phyloP scores from a whole-genome alignment of 2,888 invertebrate species.

The Phoenoteleia sp. region DNA sequence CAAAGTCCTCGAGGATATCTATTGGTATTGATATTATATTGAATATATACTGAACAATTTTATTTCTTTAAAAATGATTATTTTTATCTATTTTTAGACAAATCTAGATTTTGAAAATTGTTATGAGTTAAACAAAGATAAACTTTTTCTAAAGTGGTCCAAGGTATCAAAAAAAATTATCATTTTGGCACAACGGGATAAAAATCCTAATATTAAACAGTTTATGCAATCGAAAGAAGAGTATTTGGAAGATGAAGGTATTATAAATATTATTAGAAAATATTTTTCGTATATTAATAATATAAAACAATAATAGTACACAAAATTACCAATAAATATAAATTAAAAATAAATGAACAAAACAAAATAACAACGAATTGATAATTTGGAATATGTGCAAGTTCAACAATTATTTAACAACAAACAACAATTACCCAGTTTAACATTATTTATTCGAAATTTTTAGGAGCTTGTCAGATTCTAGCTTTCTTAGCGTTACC shows the following conservation, averaged over 20 bases:
- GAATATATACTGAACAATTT: background rate
- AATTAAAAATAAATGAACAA: too few species aligned
- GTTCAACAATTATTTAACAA: too few species aligned
- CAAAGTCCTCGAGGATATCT: conserved; percentile 14
- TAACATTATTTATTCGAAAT: background rate
- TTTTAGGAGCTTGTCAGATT: background rate
- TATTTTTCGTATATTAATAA: background rate
- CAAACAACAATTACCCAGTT: too few species aligned
- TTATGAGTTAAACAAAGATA: background rate
- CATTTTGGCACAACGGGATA: background rate
- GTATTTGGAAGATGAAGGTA: too few species aligned
- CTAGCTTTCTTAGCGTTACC: conserved; percentile 2
- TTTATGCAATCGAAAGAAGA: too few species aligned
- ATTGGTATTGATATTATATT: background rate
- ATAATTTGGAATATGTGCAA: too few species aligned
- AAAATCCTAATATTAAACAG: background rate
- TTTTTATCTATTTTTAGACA: background rate
- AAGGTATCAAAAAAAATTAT: background rate
- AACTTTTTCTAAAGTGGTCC: background rate
- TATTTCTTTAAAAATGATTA: background rate
- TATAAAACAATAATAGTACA: too few species aligned
- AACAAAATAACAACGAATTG: too few species aligned
- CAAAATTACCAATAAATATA: background rate
- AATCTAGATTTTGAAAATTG: background rate
- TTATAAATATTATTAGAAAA: background rate